A percentile compares a stretch with the other conserved stretches of the same genome.
These are phyloP conservation scores for Caenorhabditis sulstoni DNA, from an alignment of 2,888 invertebrate genomes.

Conservation along the genomic window DNA sequence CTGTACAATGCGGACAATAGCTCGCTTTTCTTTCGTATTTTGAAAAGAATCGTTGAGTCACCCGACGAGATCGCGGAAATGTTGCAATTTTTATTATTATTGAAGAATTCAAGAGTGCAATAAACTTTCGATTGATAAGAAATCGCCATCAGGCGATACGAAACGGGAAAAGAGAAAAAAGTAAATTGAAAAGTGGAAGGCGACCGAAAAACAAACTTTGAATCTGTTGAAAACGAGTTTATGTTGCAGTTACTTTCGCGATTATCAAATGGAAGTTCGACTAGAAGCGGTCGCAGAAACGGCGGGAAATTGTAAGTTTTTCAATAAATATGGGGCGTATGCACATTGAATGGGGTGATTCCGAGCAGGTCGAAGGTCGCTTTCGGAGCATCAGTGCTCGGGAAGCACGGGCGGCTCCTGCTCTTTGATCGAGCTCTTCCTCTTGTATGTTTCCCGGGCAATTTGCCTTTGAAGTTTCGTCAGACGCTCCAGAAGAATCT, in stretches of 20 bases:
- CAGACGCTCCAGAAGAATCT: conserved; percentile 62
- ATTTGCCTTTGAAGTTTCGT: conserved; percentile 67
- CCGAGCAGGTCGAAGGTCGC: conserved; percentile 20
- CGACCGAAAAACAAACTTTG: background rate
- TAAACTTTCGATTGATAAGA: conserved; percentile 43
- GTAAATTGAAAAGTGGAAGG: background rate
- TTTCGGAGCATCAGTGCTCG: conserved; percentile 22
- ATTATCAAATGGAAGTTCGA: conserved; percentile 4
- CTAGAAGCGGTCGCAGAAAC: conserved; percentile 28
- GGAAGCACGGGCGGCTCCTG: conserved; percentile 56
- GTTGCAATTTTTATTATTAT: conserved; percentile 27
- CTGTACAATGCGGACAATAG: background rate
- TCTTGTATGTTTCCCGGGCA: conserved; percentile 66
- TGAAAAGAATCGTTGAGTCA: background rate
- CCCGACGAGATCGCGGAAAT: background rate
- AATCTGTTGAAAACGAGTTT: conserved; percentile 19
- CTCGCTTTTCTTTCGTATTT: background rate
- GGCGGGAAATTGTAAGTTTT: background rate
- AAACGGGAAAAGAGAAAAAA: conserved; percentile 4
- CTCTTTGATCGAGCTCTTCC: conserved; percentile 55
- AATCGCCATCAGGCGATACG: background rate
- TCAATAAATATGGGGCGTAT: conserved; percentile 7
- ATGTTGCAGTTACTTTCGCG: conserved; percentile 11
- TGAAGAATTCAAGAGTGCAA: conserved; percentile 31
- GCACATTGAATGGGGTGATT: conserved; percentile 39